Evolutionary conservation across 2,113 vertebrate genomes (phyloP).

Genomic region (Numenius arquata): DNA sequence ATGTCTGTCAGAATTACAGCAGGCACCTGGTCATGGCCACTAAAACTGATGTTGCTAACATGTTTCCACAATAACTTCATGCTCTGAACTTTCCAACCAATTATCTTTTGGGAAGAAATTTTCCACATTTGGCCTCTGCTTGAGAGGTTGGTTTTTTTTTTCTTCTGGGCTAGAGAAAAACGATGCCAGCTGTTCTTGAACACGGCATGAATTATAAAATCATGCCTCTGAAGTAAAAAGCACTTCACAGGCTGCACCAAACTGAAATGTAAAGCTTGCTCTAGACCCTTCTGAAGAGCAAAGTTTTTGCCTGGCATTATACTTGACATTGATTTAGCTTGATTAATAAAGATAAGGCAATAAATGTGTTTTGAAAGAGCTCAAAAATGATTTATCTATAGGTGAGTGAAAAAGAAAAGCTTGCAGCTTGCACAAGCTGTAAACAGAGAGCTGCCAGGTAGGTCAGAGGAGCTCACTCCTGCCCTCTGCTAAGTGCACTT

Average conservation of each 20-base stretch:
- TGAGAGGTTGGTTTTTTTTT: neutral
- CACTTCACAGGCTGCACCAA: neutral
- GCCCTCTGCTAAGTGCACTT: neutral
- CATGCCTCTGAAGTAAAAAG: neutral
- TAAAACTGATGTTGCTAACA: neutral
- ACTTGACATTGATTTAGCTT: neutral
- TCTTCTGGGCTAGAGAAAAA: conserved; percentile 33
- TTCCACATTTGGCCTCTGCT: conserved; percentile 40
- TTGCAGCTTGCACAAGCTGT: neutral
- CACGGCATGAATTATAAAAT: neutral
- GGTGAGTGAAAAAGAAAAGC: neutral
- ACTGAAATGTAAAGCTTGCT: neutral
- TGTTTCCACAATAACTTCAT: conserved; percentile 35
- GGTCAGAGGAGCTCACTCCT: neutral
- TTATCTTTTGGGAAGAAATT: conserved; percentile 33
- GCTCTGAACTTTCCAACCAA: conserved; percentile 37
- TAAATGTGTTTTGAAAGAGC: neutral
- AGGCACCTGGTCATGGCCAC: conserved; percentile 35
- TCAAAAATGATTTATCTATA: neutral
- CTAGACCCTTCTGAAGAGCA: neutral
- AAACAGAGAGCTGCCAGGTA: conserved; percentile 11
- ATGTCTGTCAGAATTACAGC: conserved; percentile 15
- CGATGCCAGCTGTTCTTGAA: conserved; percentile 9
- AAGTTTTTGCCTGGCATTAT: neutral
- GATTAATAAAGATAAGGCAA: neutral